Conservation (phyloP, 2,797 vertebrate species). For the Aplochiton taeniatus region DNA sequence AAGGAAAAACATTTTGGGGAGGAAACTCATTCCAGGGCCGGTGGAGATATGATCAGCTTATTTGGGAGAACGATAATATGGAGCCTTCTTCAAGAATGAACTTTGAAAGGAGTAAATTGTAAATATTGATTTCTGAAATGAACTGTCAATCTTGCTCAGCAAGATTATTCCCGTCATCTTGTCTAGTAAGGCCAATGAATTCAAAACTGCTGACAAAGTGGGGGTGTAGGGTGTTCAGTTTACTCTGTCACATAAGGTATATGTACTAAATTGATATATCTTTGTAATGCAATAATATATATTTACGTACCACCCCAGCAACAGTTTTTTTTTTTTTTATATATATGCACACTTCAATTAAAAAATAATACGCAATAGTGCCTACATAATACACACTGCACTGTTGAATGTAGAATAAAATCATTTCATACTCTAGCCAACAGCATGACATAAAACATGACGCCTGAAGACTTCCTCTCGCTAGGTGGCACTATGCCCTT, state of each 20-base stretch:
- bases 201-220: conserved; percentile 91
- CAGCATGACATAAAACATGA: not conserved
- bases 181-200: conserved; percentile 80
- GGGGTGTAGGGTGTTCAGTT: conserved; percentile 85
- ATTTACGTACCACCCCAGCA: too few species aligned
- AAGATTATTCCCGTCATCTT: conserved; percentile 93
- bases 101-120: conserved; percentile 99
- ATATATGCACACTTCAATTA: too few species aligned
- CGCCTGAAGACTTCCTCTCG: conserved; percentile 16
- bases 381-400: too few species aligned
- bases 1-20: conserved; percentile 91
- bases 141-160: conserved; percentile 91
- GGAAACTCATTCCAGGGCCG: conserved; percentile 93
- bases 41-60: conserved; percentile 98
- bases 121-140: conserved; percentile 99
- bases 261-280: too few species aligned
- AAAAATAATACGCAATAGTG: too few species aligned
- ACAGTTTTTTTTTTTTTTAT: too few species aligned
- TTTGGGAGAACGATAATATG: conserved; percentile 96
- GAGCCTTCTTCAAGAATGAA: conserved; percentile 93
- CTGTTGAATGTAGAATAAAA: too few species aligned
- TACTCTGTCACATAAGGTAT: too few species aligned
- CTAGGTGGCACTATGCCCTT: conserved; percentile 61
- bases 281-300: too few species aligned
- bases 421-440: too few species aligned